Conservation (phyloP, 2,797 vertebrate species). For the Microhierax caerulescens region DNA sequence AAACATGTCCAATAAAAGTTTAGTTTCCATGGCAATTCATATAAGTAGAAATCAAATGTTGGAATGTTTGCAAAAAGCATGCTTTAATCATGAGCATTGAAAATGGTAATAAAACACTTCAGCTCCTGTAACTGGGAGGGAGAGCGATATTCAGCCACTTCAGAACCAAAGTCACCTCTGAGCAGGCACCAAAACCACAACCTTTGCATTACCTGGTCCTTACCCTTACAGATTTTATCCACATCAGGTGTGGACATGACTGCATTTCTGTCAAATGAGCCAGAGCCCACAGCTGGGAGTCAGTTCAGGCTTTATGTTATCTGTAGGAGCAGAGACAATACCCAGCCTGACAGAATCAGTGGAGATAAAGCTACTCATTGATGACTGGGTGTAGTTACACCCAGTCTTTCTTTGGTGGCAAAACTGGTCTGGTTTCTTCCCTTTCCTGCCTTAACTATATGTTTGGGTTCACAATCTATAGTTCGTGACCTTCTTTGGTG, state of each 20-base stretch:
- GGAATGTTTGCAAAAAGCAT: conserved; percentile 23
- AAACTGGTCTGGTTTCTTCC: conserved; percentile 33
- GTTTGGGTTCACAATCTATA: not conserved
- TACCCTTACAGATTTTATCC: not conserved
- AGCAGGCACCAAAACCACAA: not conserved
- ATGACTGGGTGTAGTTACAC: not conserved
- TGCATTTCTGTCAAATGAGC: not conserved
- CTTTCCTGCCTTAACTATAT: not conserved
- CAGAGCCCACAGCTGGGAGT: not conserved
- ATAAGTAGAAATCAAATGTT: conserved; percentile 33
- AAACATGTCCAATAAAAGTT: not conserved
- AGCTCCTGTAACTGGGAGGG: not conserved
- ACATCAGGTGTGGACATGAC: not conserved
- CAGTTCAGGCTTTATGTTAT: not conserved
- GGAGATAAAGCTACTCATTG: not conserved
- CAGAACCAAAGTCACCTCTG: not conserved
- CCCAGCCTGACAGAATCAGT: not conserved
- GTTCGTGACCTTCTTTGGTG: not conserved
- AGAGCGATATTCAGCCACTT: not conserved
- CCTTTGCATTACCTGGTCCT: not conserved
- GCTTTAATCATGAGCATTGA: not conserved
- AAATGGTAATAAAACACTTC: not conserved
- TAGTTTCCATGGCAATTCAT: conserved; percentile 55
- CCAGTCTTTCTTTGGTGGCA: not conserved
- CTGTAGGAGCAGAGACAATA: not conserved